A percentile compares a stretch with the other conserved stretches of the same genome.
Conservation (phyloP, 2,888 invertebrate species). For the Andrena fulva region DNA sequence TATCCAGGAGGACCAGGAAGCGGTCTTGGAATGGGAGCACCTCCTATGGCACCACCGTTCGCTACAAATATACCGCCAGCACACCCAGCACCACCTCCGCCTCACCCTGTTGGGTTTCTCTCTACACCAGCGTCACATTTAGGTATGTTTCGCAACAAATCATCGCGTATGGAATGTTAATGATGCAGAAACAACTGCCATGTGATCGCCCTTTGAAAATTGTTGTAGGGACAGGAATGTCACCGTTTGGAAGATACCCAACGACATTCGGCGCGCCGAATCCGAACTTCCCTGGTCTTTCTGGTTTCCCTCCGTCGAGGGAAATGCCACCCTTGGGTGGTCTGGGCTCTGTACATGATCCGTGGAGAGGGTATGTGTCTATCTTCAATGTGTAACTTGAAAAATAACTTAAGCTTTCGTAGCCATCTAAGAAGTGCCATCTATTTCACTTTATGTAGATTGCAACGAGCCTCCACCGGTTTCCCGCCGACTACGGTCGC, state of each 20-base stretch:
- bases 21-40: constrained; percentile 80
- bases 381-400: not conserved
- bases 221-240: constrained; percentile 88
- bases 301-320: constrained; percentile 88
- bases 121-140: constrained; percentile 89
- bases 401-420: not conserved
- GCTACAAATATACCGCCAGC: constrained; percentile 84
- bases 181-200: too few relatives aligned
- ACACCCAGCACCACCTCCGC: constrained; percentile 86
- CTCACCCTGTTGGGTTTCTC: constrained; percentile 89
- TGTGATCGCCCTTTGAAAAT: not conserved
- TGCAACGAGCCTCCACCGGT: constrained; percentile 87
- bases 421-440: not conserved
- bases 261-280: constrained; percentile 88
- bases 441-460: constrained; percentile 70
- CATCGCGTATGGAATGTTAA: not conserved
- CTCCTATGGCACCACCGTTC: constrained; percentile 86
- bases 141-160: constrained; percentile 84
- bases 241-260: constrained; percentile 93
- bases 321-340: constrained; percentile 87
- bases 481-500: constrained; percentile 87
- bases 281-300: constrained; percentile 89
- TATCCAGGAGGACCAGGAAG: constrained; percentile 84
- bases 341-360: constrained; percentile 87
- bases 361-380: constrained; percentile 88